Base-by-base conservation (phyloP, 2,113 vertebrate genomes). In the Rhea pennata region DNA sequence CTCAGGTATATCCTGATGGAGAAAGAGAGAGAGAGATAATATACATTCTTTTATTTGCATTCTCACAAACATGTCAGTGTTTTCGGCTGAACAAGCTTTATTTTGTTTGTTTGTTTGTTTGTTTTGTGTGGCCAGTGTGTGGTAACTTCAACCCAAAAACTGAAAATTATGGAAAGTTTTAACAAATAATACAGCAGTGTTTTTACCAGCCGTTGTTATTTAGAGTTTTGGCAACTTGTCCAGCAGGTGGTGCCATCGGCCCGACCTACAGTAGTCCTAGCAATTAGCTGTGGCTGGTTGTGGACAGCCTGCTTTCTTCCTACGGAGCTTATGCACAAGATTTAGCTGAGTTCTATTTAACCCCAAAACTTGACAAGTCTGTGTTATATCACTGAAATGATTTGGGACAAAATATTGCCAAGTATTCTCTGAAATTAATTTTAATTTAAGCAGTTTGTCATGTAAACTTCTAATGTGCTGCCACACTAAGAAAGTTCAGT, bases 201-300 rank as follows among this genome's bases (percentile, higher is more conserved):
- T 62, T n/a, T 42, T 5, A 42, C 3, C 6, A 40, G 54, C 50
- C 53, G 12, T 6, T 56, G 9, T 26, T 26, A 39, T 17, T 6
- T 19, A 53, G 11, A 40, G 59, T 59, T 69, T 65, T 3, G 4
- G 0, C 50, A 67, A 65, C 15, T 1, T 0, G 2, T 14, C 53
- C 27, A 3, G 29, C 39, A 72, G n/a, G 22, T 44, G 66, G 66
- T 79, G 64, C 76, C 74, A 40, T 17, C 56, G 9, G 59, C 50
- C 58, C 16, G 2, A 11, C 23, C 2, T 3, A 53, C 2, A 0
- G 4, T 1, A 1, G 36, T 31, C 51, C 70, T 78, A 2, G 3
- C 23, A 36, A 13, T 65, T 42, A 56, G 23, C 44, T 67, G 48
- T 13, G 24, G 39, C 16, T 2, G 0, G 62, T 86, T 67, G 39